Evolutionary conservation across 2,888 invertebrate genomes (phyloP).

Genomic region (Ormyrus pomaceus): DNA sequence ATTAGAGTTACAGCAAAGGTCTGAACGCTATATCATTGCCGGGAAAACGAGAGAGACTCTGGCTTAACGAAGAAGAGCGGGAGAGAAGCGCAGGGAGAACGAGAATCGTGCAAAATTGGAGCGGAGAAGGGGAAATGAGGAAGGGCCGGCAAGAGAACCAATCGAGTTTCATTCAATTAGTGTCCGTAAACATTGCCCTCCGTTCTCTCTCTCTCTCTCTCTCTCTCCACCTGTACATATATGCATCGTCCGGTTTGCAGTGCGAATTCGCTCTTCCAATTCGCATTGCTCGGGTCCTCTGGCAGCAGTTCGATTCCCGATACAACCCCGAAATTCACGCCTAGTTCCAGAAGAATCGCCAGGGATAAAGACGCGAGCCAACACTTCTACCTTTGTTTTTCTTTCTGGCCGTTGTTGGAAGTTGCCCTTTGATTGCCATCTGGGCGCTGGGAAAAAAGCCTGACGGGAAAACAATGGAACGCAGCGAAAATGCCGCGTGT

Average conservation of each 20-base stretch:
- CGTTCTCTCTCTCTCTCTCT: neutral
- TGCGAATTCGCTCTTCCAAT: conserved; percentile 27
- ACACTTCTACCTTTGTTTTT: no score
- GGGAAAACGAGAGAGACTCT: no score
- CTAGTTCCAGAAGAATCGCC: no score
- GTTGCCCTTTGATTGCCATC: no score
- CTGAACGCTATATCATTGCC: no score
- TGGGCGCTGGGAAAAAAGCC: neutral
- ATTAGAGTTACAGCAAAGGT: no score
- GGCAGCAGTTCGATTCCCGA: no score
- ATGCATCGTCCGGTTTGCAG: neutral
- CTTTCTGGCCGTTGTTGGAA: no score
- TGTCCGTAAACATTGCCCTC: conserved; percentile 41
- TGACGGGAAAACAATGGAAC: neutral
- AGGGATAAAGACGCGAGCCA: no score
- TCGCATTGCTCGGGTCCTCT: neutral
- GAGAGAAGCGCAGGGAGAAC: neutral
- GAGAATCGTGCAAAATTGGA: neutral
- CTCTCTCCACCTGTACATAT: no score
- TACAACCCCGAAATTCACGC: no score
- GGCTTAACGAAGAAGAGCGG: neutral
- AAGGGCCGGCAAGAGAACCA: neutral
- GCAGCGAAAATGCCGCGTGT: neutral
- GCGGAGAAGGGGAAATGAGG: conserved; percentile 12
- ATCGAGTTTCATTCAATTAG: conserved; percentile 52